Conservation (phyloP, 2,888 invertebrate genomes). For the Teinopalpus imperialis region DNA sequence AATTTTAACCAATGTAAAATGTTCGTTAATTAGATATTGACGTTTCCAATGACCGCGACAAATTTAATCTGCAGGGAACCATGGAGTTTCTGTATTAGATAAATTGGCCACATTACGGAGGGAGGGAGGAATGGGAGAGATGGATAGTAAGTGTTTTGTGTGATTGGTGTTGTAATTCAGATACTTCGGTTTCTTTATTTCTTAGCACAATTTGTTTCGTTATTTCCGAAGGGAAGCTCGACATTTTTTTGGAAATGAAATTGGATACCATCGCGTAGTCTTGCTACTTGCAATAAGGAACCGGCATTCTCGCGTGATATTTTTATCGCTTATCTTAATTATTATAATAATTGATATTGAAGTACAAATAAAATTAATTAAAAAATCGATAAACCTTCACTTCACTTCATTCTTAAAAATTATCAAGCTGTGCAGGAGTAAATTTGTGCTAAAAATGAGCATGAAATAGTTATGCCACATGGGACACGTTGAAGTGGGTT, state of each 20-base stretch:
- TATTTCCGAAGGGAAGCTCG: slow-evolving; percentile 17
- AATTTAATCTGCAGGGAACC: slow-evolving; percentile 58
- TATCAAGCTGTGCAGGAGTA: no score
- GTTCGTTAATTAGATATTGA: slow-evolving; percentile 24
- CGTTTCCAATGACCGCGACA: slow-evolving; percentile 40
- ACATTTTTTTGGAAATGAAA: slow-evolving; percentile 6
- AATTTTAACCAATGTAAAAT: background rate
- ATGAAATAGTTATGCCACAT: no score
- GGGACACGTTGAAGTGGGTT: no score
- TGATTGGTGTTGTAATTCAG: slow-evolving; percentile 7
- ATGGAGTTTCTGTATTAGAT: slow-evolving; percentile 48
- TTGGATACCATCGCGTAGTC: background rate
- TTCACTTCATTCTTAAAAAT: no score
- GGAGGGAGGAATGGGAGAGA: slow-evolving; percentile 21
- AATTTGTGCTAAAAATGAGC: no score
- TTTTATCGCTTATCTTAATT: no score
- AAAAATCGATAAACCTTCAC: no score
- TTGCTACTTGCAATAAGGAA: background rate
- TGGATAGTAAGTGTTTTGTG: background rate
- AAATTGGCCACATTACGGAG: slow-evolving; percentile 62
- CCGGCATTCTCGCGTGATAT: background rate
- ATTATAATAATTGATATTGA: no score
- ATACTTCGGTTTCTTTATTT: slow-evolving; percentile 14
- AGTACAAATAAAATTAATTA: no score
- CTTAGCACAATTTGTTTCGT: slow-evolving; percentile 14